Percentiles rank a stretch among this genome's conserved stretches.
Evolutionary conservation across 2,113 vertebrate genomes (phyloP).

Genomic region (Syrrhaptes paradoxus): DNA sequence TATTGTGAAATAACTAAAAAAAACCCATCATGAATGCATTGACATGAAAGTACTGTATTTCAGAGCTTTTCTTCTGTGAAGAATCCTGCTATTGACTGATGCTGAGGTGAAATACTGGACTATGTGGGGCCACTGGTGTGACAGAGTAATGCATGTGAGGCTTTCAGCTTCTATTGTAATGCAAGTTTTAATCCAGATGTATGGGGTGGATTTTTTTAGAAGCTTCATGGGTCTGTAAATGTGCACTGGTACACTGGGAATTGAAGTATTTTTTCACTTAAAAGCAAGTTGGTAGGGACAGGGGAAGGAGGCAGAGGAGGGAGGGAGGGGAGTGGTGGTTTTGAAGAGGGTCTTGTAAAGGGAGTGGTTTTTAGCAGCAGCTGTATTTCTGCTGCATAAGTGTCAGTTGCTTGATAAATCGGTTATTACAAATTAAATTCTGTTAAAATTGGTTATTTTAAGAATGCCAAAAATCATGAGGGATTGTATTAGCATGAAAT

Average conservation of each 20-base stretch:
- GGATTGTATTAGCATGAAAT: neutral
- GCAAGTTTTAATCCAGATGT: neutral
- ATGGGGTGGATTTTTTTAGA: neutral
- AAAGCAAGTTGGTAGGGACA: neutral
- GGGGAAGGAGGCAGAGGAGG: neutral
- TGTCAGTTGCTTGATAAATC: neutral
- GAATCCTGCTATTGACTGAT: neutral
- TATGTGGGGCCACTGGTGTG: neutral
- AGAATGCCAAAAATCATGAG: neutral
- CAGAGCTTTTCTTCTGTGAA: neutral
- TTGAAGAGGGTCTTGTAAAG: neutral
- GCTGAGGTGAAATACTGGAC: neutral
- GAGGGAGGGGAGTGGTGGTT: neutral
- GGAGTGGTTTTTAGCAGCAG: neutral
- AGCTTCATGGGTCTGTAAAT: neutral
- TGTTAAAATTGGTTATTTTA: neutral
- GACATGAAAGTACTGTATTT: neutral
- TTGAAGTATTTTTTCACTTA: neutral
- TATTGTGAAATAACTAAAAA: neutral
- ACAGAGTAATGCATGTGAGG: neutral
- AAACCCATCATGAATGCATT: fast-evolving
- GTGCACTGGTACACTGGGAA: neutral
- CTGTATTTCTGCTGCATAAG: neutral
- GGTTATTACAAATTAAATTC: neutral
- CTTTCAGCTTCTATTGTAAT: neutral